phyloP scores from a whole-genome alignment of 2,797 vertebrate genomes.

The Carduelis carduelis region DNA sequence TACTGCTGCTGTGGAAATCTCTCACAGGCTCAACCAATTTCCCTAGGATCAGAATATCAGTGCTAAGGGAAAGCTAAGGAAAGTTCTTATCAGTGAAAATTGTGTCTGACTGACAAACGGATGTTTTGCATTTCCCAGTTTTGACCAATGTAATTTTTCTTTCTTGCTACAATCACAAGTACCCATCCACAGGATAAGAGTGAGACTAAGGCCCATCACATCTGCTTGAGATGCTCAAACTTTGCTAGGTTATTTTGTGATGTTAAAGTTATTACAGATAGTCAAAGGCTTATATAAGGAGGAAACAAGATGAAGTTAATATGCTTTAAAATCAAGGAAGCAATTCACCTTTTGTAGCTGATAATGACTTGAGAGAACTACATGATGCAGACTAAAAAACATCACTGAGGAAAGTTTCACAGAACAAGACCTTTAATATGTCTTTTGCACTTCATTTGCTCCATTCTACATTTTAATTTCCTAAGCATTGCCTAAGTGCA shows the following conservation, averaged over 20 bases:
- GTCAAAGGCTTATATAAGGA: not conserved
- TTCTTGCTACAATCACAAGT: not conserved
- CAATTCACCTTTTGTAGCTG: not conserved
- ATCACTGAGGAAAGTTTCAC: not conserved
- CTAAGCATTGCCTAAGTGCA: not conserved
- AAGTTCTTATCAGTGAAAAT: not conserved
- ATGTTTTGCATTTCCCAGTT: not conserved
- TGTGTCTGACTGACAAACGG: not conserved
- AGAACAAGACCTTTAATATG: not conserved
- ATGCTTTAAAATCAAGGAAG: not conserved
- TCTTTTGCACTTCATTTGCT: conserved; percentile 10
- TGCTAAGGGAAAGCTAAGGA: not conserved
- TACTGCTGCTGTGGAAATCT: not conserved
- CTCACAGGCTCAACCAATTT: accelerated
- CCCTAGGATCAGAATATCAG: not conserved
- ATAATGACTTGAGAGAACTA: not conserved
- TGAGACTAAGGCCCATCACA: not conserved
- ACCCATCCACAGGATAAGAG: not conserved
- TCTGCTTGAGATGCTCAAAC: not conserved
- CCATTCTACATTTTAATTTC: not conserved
- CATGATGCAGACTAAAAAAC: not conserved
- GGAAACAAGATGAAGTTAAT: not conserved
- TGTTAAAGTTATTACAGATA: not conserved
- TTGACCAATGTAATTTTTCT: not conserved
- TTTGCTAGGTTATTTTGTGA: not conserved